Evolutionary conservation across 2,888 invertebrate species (phyloP), one percentile per base, ranked within the genome.

Genomic region (Drosophila nr. perissopoda): DNA sequence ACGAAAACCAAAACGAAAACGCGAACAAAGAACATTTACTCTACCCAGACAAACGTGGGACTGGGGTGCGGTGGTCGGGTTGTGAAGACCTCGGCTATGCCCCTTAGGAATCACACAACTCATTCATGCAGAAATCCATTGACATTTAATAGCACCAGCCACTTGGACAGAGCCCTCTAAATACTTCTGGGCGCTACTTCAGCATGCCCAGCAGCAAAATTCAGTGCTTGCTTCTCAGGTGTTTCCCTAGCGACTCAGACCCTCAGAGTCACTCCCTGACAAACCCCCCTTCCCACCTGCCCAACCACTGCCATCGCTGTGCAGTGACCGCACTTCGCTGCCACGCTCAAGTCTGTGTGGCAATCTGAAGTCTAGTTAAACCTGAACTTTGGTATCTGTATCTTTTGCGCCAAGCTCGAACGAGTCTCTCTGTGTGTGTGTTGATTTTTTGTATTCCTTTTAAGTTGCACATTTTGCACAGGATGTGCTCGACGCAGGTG

Each of bases 101-200:
- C 76, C 80, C 33, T 56, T 70, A 72, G 79, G 76, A 73, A 65
- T 69, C 73, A 65, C 82, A 83, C 82, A 80, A 79, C 79, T 82
- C 87, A 82, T 85, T 91, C 91, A 91, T 80, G 91, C 91, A 82
- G 83, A 90, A 90, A 90, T 91, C 90, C 91, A 90, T 91, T 90
- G 90, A 90, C 90, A 91, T 88, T 90, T 90, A 90, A 91, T 88
- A 89, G 91, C 76, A 69, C 62, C 54, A 53, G 52, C 62, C 59
- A 57, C 52, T 56, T 57, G 38, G 60, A 60, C 60, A 68, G 64
- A 64, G 67, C 67, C 61, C 73, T 72, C 78, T 81, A 77, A 78
- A 78, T 78, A 81, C 78, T 59, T 62, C 59, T 54, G 58, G 62
- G 57, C 53, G 46, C 52, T 53, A 38, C 62, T 29, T 64, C 25